phyloP scores from a whole-genome alignment of 2,888 invertebrate genomes.

The Automeris io region DNA sequence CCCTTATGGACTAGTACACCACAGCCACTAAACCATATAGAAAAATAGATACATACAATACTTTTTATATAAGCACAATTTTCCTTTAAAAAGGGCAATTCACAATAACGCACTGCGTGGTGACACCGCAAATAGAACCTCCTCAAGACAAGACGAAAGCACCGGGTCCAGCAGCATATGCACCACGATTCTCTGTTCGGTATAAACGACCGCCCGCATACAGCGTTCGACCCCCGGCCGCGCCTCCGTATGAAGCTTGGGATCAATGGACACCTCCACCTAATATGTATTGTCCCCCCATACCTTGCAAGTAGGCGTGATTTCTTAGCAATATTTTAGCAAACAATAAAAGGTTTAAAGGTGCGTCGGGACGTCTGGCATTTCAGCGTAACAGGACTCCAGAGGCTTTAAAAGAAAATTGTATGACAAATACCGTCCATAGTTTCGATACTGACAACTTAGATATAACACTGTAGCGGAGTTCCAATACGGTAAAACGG shows the following conservation, averaged over 20 bases:
- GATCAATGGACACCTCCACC: slow-evolving; percentile 61
- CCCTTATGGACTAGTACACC: too few relatives aligned
- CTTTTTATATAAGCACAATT: too few relatives aligned
- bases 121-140: slow-evolving; percentile 31
- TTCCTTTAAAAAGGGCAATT: slow-evolving; percentile 24
- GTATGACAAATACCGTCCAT: too few relatives aligned
- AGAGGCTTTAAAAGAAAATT: too few relatives aligned
- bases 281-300: slow-evolving; percentile 56
- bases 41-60: too few relatives aligned
- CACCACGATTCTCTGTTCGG: slow-evolving; percentile 19
- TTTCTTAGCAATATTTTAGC: not conserved
- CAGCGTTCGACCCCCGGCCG: slow-evolving; percentile 34
- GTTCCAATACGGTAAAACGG: too few relatives aligned
- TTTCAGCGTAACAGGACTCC: too few relatives aligned
- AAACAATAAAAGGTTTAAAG: not conserved
- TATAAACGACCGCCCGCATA: slow-evolving; percentile 45
- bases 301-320: slow-evolving; percentile 33
- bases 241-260: slow-evolving; percentile 38
- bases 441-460: too few relatives aligned
- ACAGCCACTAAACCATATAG: too few relatives aligned
- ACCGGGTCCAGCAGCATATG: slow-evolving; percentile 49
- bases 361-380: too few relatives aligned
- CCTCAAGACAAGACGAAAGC: slow-evolving; percentile 20
- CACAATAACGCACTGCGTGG: slow-evolving; percentile 40
- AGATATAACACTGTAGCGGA: too few relatives aligned